Evolutionary conservation across 2,113 vertebrate species (phyloP).

Genomic region (Mustelus asterias): DNA sequence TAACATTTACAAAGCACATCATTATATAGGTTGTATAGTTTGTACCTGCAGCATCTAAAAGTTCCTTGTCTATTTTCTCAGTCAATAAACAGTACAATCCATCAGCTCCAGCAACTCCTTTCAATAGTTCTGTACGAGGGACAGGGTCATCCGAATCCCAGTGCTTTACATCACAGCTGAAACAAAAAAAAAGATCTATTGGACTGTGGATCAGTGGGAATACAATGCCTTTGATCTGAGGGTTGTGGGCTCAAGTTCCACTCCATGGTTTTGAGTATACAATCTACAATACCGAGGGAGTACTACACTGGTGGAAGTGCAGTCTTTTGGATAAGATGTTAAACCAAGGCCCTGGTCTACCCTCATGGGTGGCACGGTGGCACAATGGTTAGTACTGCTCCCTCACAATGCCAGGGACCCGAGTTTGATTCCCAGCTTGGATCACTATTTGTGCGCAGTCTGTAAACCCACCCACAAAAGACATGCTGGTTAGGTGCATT

Average conservation of each 20-base stretch:
- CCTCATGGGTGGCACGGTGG: background rate
- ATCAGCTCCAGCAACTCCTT: slow-evolving; percentile 54
- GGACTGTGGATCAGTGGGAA: background rate
- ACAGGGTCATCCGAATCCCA: slow-evolving; percentile 57
- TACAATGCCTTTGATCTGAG: background rate
- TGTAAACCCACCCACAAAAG: too few relatives aligned
- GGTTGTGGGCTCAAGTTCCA: background rate
- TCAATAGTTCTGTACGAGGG: slow-evolving; percentile 56
- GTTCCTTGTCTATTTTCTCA: slow-evolving; percentile 61
- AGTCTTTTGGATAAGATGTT: background rate
- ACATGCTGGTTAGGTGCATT: too few relatives aligned
- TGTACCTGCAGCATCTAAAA: slow-evolving; percentile 58
- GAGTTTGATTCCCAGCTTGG: too few relatives aligned
- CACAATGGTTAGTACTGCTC: too few relatives aligned
- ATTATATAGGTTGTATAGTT: background rate
- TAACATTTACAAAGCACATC: slow-evolving; percentile 16
- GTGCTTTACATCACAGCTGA: slow-evolving; percentile 31
- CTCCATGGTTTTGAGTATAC: background rate
- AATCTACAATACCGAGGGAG: background rate
- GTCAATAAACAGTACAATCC: slow-evolving; percentile 60
- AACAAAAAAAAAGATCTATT: background rate
- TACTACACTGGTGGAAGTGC: background rate
- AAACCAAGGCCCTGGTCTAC: background rate
- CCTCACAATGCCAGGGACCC: too few relatives aligned
- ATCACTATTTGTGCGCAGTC: too few relatives aligned